Base-by-base conservation (phyloP, 2,113 vertebrate species). In the Typhlomys cinereus region DNA sequence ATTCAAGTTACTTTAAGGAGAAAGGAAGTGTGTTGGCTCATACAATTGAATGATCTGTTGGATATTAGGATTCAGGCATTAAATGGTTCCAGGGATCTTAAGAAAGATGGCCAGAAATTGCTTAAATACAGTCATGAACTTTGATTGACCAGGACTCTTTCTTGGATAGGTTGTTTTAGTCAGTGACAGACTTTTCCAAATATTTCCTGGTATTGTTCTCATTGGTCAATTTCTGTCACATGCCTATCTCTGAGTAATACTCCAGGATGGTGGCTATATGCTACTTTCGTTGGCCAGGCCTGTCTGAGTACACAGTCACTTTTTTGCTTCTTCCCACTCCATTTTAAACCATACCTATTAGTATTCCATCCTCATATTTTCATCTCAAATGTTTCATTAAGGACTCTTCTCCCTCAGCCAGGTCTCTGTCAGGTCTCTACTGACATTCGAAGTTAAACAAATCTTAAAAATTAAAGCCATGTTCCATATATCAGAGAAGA, bases 241-340 rank as follows among this genome's bases (percentile, higher is more conserved):
- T 88, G 15, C 54, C 23, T 20, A 23, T 41, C 6, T 21, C 4
- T 78, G 27, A 46, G 21, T 20, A 39, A 39, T 31, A 29, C 18
- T 10, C 23, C 81, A 50, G 1, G 4, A 11, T 80, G 20, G 0
- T 67, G 14, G 15, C 25, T 15, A 50, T 75, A 13, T 18, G 4
- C 3, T 54, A 1, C 36, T 66, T 15, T 73, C 17, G 21, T 2
- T 75, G 70, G 11, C 54, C 27, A 57, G 52, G 61, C 23, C 20
- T n/a, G n/a, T n/a, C n/a, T 15, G 4, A 83, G 41, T n/a, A 61
- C 0, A 6, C 36, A 15, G 44, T 70, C 25, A 36, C 0, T 0
- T 23, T 36, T 36, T 52, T n/a, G n/a, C n/a, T n/a, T n/a, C n/a
- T n/a, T n/a, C n/a, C n/a, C n/a, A n/a, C n/a, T n/a, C n/a, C n/a